Evolutionary conservation across 1,140 invertebrate genomes (phyloP).

Genomic region (Dreissena rostriformis): DNA sequence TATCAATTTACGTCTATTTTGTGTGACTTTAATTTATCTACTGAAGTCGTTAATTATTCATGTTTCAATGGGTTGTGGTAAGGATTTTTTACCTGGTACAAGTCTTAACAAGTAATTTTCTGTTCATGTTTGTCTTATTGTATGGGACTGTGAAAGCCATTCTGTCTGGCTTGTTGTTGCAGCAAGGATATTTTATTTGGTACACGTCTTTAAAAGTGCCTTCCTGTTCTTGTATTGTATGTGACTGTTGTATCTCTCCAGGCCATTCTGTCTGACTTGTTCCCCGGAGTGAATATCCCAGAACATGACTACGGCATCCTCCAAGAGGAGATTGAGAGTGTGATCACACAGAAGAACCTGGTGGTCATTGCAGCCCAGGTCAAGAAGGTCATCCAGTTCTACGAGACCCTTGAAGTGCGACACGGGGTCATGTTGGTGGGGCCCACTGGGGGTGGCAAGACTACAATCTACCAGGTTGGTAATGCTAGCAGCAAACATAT

Average conservation of each 20-base stretch:
- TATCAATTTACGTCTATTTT: too few species aligned
- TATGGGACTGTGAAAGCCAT: slow-evolving; percentile 74
- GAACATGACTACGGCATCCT: slow-evolving; percentile 81
- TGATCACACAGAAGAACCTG: slow-evolving; percentile 67
- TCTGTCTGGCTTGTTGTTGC: slow-evolving; percentile 80
- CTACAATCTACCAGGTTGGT: slow-evolving; percentile 81
- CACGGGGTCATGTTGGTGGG: slow-evolving; percentile 83
- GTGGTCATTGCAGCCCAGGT: slow-evolving; percentile 76
- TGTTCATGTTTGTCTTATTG: too few species aligned
- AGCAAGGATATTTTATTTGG: too few species aligned
- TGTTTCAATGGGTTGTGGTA: too few species aligned
- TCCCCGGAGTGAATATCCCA: slow-evolving; percentile 81
- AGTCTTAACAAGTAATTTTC: too few species aligned
- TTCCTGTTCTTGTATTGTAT: not conserved
- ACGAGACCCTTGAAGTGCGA: slow-evolving; percentile 81
- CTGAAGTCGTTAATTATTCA: too few species aligned
- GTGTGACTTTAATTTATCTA: too few species aligned
- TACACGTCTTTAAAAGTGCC: too few species aligned
- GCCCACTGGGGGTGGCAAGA: slow-evolving; percentile 82
- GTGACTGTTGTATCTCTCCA: slow-evolving; percentile 53
- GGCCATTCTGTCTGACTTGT: slow-evolving; percentile 82
- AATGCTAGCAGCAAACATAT: not conserved
- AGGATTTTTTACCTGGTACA: too few species aligned
- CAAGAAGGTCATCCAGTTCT: slow-evolving; percentile 82
- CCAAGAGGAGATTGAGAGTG: slow-evolving; percentile 77